Evolutionary conservation across 2,888 invertebrate species (phyloP), one percentile per base, ranked within the genome.

Genomic region (Amorpha juglandis): DNA sequence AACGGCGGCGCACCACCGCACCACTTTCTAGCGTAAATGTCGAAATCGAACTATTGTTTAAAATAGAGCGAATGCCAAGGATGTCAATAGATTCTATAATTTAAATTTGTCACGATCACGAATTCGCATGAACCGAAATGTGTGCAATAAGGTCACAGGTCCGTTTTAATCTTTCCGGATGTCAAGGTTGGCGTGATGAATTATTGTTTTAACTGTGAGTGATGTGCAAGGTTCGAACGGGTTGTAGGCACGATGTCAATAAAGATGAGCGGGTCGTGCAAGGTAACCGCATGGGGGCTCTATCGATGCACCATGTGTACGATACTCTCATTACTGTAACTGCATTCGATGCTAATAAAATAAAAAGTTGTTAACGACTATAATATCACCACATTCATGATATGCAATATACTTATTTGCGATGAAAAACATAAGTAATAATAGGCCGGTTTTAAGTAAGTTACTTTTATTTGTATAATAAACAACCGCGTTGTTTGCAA

Each of bases 21-120:
- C 27, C 47, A 70, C 63, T 70, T 68, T 69, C 71, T 71, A 63
- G 47, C 47, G 11, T 68, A 64, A 81, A 84, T 81, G 79, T 78
- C 78, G 73, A 79, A 76, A 75, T 76, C 79, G 74, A 78, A 69
- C 69, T 75, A 85, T 85, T 86, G 85, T 89, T 84, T 86, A 81
- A 89, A 83, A 82, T 79, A 76, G 83, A 86, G 80, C 84, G 81
- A 82, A 89, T 87, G 89, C 88, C 90, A 91, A 91, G 90, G 89
- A 88, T 88, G 78, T 75, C 74, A 80, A 83, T 79, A 78, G 81
- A 80, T 83, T 85, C 82, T 84, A 87, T 84, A 81, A 88, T 86
- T 86, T 82, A 78, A 78, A 86, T 88, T 84, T 88, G 89, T 91
- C 90, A 90, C 89, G 91, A 90, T 83, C 83, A 82, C 81, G 84